These are phyloP conservation scores for Plutomurus gul DNA, from an alignment of 1,140 invertebrate genomes.

Conservation along the genomic window DNA sequence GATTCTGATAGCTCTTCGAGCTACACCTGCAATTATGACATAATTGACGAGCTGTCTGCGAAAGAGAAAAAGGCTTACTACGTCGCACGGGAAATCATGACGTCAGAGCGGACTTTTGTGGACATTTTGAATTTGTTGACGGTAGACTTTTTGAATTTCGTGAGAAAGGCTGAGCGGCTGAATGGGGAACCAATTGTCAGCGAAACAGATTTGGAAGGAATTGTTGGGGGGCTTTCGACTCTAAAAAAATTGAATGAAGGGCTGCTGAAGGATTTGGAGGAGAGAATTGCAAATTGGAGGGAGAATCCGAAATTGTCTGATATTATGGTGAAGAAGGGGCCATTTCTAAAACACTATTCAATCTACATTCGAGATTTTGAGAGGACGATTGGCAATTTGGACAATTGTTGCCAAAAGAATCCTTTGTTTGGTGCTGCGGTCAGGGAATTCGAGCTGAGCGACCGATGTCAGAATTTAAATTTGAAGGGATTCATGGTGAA, in stretches of 20 bases:
- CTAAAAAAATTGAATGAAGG: conserved; percentile 69
- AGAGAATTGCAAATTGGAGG: conserved; percentile 67
- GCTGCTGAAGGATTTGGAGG: conserved; percentile 68
- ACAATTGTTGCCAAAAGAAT: conserved; percentile 67
- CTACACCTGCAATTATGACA: conserved; percentile 46
- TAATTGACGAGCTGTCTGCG: conserved; percentile 39
- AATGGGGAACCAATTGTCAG: conserved; percentile 58
- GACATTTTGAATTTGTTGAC: conserved; percentile 71
- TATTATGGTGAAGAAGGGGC: conserved; percentile 75
- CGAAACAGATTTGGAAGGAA: conserved; percentile 63
- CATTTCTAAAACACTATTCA: conserved; percentile 75
- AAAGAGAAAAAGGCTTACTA: conserved; percentile 61
- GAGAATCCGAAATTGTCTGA: conserved; percentile 68
- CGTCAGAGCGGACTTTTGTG: conserved; percentile 73
- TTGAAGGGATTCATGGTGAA: conserved; percentile 76
- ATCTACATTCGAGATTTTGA: conserved; percentile 74
- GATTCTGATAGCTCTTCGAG: neutral
- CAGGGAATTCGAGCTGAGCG: conserved; percentile 69
- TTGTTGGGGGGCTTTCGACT: conserved; percentile 66
- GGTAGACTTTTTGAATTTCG: conserved; percentile 66
- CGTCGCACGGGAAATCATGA: conserved; percentile 71
- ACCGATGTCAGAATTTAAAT: conserved; percentile 67
- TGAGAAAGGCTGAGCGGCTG: conserved; percentile 59
- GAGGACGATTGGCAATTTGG: conserved; percentile 66
- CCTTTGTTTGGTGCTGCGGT: conserved; percentile 66